Conservation (phyloP, 2,113 vertebrate genomes). For the Pangasianodon gigas region DNA sequence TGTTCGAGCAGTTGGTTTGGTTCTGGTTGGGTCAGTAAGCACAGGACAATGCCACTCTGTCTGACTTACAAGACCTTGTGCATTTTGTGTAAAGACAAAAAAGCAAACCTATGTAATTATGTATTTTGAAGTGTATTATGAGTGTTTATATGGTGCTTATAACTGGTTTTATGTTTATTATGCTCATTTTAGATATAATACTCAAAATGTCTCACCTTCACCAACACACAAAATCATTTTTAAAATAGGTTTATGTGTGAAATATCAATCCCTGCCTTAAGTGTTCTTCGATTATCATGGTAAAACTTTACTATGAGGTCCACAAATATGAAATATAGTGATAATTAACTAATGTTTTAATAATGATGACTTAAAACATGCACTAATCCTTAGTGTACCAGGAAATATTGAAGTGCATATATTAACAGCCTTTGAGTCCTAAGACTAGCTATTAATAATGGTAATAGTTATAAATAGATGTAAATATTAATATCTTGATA, state of each 20-base stretch:
- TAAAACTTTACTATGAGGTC: not conserved
- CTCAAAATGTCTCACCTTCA: not conserved
- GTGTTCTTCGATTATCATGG: not conserved
- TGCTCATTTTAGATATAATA: not conserved
- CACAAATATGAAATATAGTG: not conserved
- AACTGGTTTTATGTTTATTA: not conserved
- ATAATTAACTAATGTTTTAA: not conserved
- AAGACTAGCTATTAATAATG: not conserved
- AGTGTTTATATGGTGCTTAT: slow-evolving; percentile 19
- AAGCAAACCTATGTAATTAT: slow-evolving; percentile 11
- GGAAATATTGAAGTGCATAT: not conserved
- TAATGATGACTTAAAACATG: not conserved
- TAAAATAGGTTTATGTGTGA: not conserved
- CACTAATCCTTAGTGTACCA: not conserved
- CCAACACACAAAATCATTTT: not conserved
- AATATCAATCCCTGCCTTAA: not conserved
- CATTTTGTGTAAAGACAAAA: not conserved
- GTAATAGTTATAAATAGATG: not conserved
- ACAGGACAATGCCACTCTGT: slow-evolving; percentile 37
- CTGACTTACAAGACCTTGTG: slow-evolving; percentile 8
- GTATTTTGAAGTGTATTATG: slow-evolving; percentile 15
- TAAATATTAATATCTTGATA: not conserved
- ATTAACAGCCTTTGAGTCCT: not conserved
- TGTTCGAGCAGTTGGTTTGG: slow-evolving; percentile 35
- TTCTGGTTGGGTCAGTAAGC: slow-evolving; percentile 22